Percentiles rank a stretch among this genome's conserved stretches.
Evolutionary conservation across 2,888 invertebrate genomes (phyloP).

Genomic region (Lasioglossum pauxillum): DNA sequence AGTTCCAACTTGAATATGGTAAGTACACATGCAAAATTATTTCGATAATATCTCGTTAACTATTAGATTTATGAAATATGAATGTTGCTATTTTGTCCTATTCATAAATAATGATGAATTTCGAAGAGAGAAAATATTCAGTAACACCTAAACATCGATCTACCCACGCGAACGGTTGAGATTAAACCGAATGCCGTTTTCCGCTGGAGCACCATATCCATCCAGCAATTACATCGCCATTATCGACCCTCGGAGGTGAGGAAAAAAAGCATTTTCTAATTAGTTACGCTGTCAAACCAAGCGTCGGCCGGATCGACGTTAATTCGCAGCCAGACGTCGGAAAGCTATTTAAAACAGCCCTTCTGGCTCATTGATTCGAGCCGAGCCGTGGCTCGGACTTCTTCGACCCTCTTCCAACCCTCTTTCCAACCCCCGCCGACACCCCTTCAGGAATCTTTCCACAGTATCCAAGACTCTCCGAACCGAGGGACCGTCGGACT

Average conservation of each 20-base stretch:
- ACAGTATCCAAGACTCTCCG: not conserved
- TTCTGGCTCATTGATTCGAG: conserved; percentile 15
- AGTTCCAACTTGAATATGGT: too few species aligned
- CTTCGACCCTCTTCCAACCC: not conserved
- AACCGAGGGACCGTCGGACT: not conserved
- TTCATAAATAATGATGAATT: not conserved
- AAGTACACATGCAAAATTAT: too few species aligned
- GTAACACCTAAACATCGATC: not conserved
- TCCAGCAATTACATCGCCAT: conserved; percentile 2
- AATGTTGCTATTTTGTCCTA: not conserved
- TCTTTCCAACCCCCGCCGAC: not conserved
- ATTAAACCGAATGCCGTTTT: not conserved
- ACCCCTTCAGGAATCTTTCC: not conserved
- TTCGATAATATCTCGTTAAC: too few species aligned
- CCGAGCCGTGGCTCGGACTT: not conserved
- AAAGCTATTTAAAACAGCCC: conserved; percentile 18
- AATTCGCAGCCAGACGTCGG: conserved; percentile 11
- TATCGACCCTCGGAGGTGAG: not conserved
- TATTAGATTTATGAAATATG: too few species aligned
- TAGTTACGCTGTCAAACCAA: not conserved
- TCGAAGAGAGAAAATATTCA: not conserved
- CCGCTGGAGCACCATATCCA: not conserved
- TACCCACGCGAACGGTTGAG: not conserved
- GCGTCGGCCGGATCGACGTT: conserved; percentile 11
- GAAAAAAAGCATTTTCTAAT: conserved; percentile 27